Evolutionary conservation across 2,113 vertebrate genomes (phyloP), one percentile per base, ranked within the genome.

Genomic region (Macrotus californicus): DNA sequence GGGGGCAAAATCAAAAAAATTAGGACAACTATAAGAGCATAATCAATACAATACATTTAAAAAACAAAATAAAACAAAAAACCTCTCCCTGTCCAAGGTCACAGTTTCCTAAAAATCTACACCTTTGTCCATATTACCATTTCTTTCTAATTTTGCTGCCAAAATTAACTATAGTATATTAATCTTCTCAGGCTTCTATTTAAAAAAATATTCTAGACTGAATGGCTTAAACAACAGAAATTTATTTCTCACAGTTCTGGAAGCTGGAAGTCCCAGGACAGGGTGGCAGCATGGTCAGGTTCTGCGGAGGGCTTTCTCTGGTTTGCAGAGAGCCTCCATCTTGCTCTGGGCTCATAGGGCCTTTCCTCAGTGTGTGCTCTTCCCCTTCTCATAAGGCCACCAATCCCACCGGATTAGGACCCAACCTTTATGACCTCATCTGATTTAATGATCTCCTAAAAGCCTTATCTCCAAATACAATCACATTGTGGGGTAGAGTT

Each of bases 391-490:
- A 11, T 12, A 85, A 64, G 14, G 14, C 31, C 48, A 76, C 7
- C 10, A 48, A 5, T 69, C 48, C n/a, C 85, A 15, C 41, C 26
- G 9, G 43, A 31, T 69, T 80, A 22, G 79, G 12, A 50, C 10
- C 11, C 19, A 29, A 46, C 29, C 4, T 7, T 77, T 69, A 77
- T 36, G n/a, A 69, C 1, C n/a, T 50, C 19, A 84, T 54, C 80
- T 85, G 93, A 80, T 16, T 4, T 61, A 81, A 75, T 75, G 52
- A 81, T 67, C 48, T 81, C 66, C 31, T 86, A 67, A 92, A 75
- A 89, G 24, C 8, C 26, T 52, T 79, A 7, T 75, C 34, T 73
- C 39, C 46, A 75, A 31, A 92, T 80, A 73, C 1, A n/a, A 6
- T 87, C n/a, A 69, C 12, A 24, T 50, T 85, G 7, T 54, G 48